Conservation (phyloP, 2,113 vertebrate genomes). For the Ictidomys tridecemlineatus region DNA sequence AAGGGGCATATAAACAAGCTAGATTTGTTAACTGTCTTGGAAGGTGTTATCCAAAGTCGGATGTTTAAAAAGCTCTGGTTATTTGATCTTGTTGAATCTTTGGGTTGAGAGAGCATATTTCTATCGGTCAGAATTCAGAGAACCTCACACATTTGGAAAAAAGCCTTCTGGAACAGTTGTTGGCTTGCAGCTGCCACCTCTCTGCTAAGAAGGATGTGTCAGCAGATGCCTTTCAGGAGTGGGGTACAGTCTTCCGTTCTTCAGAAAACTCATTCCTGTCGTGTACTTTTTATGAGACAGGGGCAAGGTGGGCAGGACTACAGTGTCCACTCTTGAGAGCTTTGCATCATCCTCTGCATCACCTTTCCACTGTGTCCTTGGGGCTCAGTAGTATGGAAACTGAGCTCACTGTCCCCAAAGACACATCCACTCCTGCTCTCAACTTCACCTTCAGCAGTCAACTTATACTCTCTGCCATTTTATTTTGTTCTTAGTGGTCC, state of each 20-base stretch:
- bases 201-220: background rate
- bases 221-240: background rate
- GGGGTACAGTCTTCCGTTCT: background rate
- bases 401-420: background rate
- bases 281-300: background rate
- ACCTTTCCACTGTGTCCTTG: background rate
- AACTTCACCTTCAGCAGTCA: background rate
- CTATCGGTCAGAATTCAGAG: constrained; percentile 1
- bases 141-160: background rate
- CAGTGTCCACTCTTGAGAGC: background rate
- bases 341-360: background rate
- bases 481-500: background rate
- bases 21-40: constrained; percentile 47
- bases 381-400: background rate
- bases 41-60: constrained; percentile 30
- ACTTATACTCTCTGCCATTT: background rate
- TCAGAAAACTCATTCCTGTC: background rate
- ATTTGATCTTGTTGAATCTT: constrained; percentile 60
- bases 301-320: background rate
- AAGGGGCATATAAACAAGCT: constrained; percentile 21
- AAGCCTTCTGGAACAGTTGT: constrained; percentile 9
- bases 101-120: constrained; percentile 1
- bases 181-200: constrained; percentile 28
- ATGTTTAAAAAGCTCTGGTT: constrained; percentile 40
- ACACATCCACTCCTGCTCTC: background rate